phyloP scores from a whole-genome alignment of 1,140 invertebrate genomes.

The Lucilia cuprina region DNA sequence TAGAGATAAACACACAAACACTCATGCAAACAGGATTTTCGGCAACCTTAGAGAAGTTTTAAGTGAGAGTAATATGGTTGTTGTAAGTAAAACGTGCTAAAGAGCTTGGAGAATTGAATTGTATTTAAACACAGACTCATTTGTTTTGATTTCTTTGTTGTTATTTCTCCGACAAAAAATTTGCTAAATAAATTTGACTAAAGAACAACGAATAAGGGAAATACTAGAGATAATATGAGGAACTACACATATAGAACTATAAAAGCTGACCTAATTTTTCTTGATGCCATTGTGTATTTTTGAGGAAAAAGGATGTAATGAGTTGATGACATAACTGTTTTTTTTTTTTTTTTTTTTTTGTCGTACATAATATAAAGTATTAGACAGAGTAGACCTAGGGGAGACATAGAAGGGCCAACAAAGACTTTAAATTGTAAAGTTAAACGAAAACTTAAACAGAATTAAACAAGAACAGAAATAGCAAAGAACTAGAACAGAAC shows the following conservation, averaged over 20 bases:
- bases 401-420: too few species aligned
- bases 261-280: not conserved
- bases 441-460: too few species aligned
- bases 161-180: not conserved
- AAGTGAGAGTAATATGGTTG: not conserved
- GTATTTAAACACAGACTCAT: not conserved
- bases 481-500: too few species aligned
- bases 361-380: too few species aligned
- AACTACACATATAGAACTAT: not conserved
- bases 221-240: not conserved
- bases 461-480: too few species aligned
- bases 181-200: not conserved
- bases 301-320: not conserved
- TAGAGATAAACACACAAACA: not conserved
- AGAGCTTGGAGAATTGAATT: not conserved
- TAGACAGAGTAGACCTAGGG: too few species aligned
- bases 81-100: not conserved
- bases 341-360: too few species aligned
- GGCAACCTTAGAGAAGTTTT: not conserved
- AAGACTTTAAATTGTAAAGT: too few species aligned
- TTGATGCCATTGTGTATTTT: not conserved
- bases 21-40: not conserved
- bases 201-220: too few species aligned
- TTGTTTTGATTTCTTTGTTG: too few species aligned
- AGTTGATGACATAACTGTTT: not conserved